Conservation (phyloP, 1,140 invertebrate species). For the Augochlora pura region DNA sequence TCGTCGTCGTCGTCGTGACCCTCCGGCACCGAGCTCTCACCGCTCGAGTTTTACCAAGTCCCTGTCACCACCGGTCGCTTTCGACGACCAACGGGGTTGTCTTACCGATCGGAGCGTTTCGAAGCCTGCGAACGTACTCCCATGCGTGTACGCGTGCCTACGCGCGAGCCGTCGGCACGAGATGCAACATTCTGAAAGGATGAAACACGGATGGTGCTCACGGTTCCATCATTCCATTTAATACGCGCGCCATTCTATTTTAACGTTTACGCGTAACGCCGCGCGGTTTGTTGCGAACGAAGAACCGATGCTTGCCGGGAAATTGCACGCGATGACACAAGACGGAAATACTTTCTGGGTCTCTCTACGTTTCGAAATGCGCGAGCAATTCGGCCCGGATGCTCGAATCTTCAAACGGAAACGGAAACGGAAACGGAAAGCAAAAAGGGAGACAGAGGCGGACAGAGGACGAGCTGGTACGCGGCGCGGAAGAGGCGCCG, state of each 20-base stretch:
- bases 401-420: neutral
- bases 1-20: too few relatives aligned
- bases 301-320: constrained; percentile 43
- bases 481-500: too few relatives aligned
- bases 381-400: neutral
- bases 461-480: neutral
- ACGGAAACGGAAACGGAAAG: neutral
- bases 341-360: constrained; percentile 59
- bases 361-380: neutral
- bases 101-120: too few relatives aligned
- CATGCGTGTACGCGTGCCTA: too few relatives aligned
- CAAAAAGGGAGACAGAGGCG: too few relatives aligned
- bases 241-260: constrained; percentile 75
- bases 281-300: constrained; percentile 64
- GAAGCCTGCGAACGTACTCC: too few relatives aligned
- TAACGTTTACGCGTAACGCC: constrained; percentile 68
- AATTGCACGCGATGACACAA: constrained; percentile 69
- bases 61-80: too few relatives aligned
- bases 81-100: too few relatives aligned
- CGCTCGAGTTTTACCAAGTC: too few relatives aligned
- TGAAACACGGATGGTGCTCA: neutral
- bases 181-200: too few relatives aligned
- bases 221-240: constrained; percentile 68
- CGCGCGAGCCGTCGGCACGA: too few relatives aligned
- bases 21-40: too few relatives aligned